Percentiles rank a stretch among this genome's conserved stretches.
These are phyloP conservation scores for Spilogale gracilis DNA, from an alignment of 2,113 vertebrate species.

Conservation along the genomic window DNA sequence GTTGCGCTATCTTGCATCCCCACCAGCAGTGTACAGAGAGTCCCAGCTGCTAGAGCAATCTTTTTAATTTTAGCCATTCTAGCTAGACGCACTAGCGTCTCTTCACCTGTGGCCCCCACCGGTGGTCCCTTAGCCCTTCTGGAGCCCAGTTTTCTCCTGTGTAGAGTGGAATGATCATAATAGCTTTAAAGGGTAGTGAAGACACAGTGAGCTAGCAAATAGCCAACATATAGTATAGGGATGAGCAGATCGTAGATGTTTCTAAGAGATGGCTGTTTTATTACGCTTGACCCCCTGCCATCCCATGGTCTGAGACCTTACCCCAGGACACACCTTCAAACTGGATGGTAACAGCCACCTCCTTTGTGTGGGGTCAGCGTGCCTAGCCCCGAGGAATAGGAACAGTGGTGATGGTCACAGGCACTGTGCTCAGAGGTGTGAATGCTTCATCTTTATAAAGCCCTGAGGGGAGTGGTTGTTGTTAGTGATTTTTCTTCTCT, in stretches of 20 bases:
- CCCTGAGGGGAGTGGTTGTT: background rate
- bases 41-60: background rate
- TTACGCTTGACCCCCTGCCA: background rate
- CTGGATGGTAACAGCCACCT: background rate
- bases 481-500: background rate
- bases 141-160: background rate
- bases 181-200: background rate
- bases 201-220: rapidly evolving
- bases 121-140: background rate
- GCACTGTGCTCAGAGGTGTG: too few species aligned
- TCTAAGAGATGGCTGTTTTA: background rate
- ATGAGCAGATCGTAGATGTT: background rate
- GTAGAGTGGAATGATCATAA: background rate
- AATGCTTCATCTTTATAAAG: background rate
- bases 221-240: rapidly evolving
- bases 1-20: background rate
- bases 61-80: background rate
- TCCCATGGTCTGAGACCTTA: background rate
- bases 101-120: background rate
- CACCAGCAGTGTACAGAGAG: background rate
- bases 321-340: background rate
- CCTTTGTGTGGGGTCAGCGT: background rate
- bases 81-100: background rate
- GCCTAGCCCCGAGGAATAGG: background rate
- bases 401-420: rapidly evolving